phyloP scores from a whole-genome alignment of 1,140 invertebrate genomes.

The Drosophila pachea region DNA sequence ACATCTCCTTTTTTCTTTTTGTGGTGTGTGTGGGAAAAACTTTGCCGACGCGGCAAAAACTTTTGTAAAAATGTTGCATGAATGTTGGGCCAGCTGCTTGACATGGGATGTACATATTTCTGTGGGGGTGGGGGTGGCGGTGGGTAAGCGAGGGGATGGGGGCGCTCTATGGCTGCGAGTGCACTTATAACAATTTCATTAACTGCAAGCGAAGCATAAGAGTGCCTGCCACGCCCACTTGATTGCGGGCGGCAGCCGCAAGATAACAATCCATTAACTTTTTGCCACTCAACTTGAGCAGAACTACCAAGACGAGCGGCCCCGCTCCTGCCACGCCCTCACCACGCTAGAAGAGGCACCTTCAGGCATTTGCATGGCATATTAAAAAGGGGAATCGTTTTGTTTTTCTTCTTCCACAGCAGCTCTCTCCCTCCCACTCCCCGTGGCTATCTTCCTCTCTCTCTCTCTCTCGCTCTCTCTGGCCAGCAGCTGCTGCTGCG shows the following conservation, averaged over 20 bases:
- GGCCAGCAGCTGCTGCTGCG: conserved; percentile 37
- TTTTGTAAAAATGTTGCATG: conserved; percentile 26
- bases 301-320: conserved; percentile 40
- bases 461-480: too few relatives aligned
- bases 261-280: conserved; percentile 77
- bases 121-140: too few relatives aligned
- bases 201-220: conserved; percentile 63
- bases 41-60: conserved; percentile 32
- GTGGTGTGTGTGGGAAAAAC: conserved; percentile 24
- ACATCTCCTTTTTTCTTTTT: not conserved
- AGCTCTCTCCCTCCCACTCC: too few relatives aligned
- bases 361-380: conserved; percentile 60
- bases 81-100: conserved; percentile 25
- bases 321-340: not conserved
- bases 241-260: conserved; percentile 56
- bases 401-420: conserved; percentile 1
- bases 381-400: conserved; percentile 25
- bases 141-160: too few relatives aligned
- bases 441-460: too few relatives aligned
- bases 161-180: conserved; percentile 30
- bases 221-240: not conserved
- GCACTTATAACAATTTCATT: conserved; percentile 66
- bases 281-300: conserved; percentile 65
- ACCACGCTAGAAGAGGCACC: conserved; percentile 24
- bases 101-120: conserved; percentile 1